phyloP scores from a whole-genome alignment of 1,140 invertebrate genomes.

The Papilio dardanus region DNA sequence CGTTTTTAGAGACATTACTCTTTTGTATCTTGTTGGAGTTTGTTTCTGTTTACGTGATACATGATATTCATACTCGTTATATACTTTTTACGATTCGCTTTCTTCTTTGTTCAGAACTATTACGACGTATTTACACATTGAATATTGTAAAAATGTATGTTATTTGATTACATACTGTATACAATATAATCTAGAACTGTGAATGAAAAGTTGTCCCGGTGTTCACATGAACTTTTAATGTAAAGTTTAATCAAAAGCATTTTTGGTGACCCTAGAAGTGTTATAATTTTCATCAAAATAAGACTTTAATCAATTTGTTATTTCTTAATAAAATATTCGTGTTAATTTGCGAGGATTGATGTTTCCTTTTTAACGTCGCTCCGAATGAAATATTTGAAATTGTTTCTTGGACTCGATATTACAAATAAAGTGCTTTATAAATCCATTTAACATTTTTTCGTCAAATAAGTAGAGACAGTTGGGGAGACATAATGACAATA shows the following conservation, averaged over 20 bases:
- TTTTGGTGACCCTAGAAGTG: too few species aligned
- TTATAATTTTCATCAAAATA: neutral
- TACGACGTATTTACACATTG: too few species aligned
- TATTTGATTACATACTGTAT: too few species aligned
- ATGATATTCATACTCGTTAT: neutral
- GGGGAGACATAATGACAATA: conserved; percentile 22
- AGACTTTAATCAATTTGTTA: neutral
- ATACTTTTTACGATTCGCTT: too few species aligned
- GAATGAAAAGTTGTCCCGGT: neutral
- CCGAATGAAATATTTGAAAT: conserved; percentile 25
- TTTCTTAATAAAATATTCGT: neutral
- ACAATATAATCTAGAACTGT: neutral
- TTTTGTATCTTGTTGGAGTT: conserved; percentile 20
- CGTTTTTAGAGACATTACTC: conserved; percentile 12
- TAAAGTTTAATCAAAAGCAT: too few species aligned
- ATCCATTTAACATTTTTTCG: conserved; percentile 32
- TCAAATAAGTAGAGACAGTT: conserved; percentile 21
- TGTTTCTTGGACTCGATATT: conserved; percentile 27
- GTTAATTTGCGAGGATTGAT: conserved; percentile 9
- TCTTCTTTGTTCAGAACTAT: too few species aligned
- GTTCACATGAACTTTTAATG: neutral
- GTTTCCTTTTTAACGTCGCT: conserved; percentile 20
- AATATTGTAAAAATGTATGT: too few species aligned
- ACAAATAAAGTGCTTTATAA: conserved; percentile 34
- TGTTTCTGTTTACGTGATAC: neutral